These are phyloP conservation scores for cattle (Bos taurus) DNA, from an alignment of 2,113 vertebrate species.

Conservation along the genomic window ARS-UCD2.0 NC_037351.1:19909001-19909500, in stretches of 20 bases:
- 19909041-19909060: background rate
- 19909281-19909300: background rate
- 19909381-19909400: background rate
- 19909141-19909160: background rate
- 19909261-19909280: background rate
- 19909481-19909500: background rate
- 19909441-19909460: background rate
- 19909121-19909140: background rate
- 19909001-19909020: background rate
- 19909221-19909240: background rate
- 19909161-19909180: background rate
- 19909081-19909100: background rate
- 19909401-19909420: background rate
- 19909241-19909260: background rate
- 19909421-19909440: background rate
- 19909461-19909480: background rate
- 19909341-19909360: background rate
- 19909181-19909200: background rate
- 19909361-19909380: rapidly evolving
- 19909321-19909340: background rate
- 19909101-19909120: background rate
- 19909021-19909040: background rate
- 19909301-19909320: background rate
- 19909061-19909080: background rate
- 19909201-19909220: background rate